phyloP scores from a whole-genome alignment of 2,797 vertebrate genomes.

The Mormyrus hasselquistii region DNA sequence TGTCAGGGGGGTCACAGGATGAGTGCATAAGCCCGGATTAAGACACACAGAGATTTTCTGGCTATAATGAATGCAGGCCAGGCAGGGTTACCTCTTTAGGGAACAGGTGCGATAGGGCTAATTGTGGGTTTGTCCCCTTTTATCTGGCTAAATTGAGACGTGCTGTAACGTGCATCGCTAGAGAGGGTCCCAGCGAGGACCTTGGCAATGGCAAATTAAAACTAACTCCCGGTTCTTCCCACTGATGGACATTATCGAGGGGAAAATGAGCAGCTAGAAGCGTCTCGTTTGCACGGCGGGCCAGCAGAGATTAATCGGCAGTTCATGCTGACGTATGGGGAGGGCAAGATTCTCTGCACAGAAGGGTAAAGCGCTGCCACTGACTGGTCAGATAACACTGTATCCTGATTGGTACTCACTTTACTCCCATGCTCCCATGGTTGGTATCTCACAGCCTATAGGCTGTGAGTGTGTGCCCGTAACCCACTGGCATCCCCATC shows the following conservation, averaged over 20 bases:
- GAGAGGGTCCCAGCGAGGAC: not conserved
- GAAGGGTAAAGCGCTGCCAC: not conserved
- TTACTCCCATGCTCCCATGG: not conserved
- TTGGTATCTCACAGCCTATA: not conserved
- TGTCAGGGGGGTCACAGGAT: constrained; percentile 13
- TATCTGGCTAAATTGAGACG: constrained; percentile 12
- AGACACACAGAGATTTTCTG: not conserved
- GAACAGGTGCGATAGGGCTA: not conserved
- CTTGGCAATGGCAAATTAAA: not conserved
- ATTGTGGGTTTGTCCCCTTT: not conserved
- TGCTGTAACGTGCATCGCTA: not conserved
- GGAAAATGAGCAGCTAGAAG: constrained; percentile 10
- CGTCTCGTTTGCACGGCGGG: constrained; percentile 9
- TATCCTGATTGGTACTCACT: not conserved
- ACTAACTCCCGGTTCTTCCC: not conserved
- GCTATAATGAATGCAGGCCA: not conserved
- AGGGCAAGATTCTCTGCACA: not conserved
- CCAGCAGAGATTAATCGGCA: not conserved
- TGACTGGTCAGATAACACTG: not conserved
- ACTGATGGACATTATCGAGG: not conserved
- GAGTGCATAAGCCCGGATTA: not conserved
- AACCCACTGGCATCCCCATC: not conserved
- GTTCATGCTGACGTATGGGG: not conserved
- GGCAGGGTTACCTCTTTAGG: constrained; percentile 7
- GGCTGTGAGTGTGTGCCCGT: not conserved